Conservation (phyloP, 92 coral and sea anemone species). For the Pocillopora meandrina region DNA sequence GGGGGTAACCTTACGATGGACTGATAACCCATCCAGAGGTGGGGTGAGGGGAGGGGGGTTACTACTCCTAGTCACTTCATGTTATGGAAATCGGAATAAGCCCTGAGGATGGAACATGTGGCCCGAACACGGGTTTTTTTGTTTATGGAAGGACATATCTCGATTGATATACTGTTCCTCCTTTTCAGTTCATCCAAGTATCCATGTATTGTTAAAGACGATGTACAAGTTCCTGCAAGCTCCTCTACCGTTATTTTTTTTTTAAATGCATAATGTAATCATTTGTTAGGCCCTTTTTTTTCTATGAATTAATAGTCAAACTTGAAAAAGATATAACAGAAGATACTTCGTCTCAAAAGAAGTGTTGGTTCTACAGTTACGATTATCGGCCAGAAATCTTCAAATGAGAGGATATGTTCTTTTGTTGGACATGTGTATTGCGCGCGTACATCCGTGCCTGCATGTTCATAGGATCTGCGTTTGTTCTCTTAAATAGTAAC, state of each 20-base stretch:
- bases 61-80: not conserved
- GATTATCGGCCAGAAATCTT: too few species aligned
- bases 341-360: too few species aligned
- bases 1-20: not conserved
- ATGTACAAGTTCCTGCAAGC: not conserved
- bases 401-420: too few species aligned
- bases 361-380: too few species aligned
- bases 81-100: not conserved
- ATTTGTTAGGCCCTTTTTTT: not conserved
- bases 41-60: not conserved
- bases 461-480: too few species aligned
- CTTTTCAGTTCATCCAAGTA: slow-evolving; percentile 86
- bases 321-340: not conserved
- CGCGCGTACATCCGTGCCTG: too few species aligned
- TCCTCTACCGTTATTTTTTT: not conserved
- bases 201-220: slow-evolving; percentile 70
- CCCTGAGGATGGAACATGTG: too few species aligned
- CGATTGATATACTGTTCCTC: not conserved
- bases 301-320: not conserved
- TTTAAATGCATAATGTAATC: not conserved
- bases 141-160: not conserved
- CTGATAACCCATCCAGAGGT: not conserved
- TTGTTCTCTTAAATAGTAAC: too few species aligned
- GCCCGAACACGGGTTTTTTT: too few species aligned
- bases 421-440: too few species aligned